phyloP scores from a whole-genome alignment of 2,113 vertebrate species.

The Choloepus hoffmanni region DNA sequence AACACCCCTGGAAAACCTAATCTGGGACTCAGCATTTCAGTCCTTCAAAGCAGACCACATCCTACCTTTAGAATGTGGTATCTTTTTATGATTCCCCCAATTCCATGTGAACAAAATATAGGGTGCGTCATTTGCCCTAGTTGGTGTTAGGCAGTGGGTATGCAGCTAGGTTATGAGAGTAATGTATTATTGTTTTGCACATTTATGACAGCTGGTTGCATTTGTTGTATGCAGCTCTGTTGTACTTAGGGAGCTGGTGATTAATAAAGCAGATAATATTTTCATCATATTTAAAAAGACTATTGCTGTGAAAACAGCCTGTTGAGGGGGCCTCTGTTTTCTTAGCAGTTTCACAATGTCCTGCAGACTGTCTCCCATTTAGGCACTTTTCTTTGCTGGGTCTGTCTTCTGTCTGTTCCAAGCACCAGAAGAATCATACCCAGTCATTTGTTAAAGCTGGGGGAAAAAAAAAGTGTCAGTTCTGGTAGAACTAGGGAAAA shows the following conservation, averaged over 20 bases:
- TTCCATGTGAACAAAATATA: neutral
- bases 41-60: neutral
- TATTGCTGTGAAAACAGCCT: conserved; percentile 58
- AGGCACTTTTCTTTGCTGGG: conserved; percentile 35
- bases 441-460: conserved; percentile 52
- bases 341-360: conserved; percentile 75
- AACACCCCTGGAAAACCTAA: neutral
- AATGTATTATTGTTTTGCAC: neutral
- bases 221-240: conserved; percentile 58
- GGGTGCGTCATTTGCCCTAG: neutral
- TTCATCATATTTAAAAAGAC: conserved; percentile 65
- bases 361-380: conserved; percentile 62
- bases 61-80: neutral
- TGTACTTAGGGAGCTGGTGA: conserved; percentile 65
- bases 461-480: neutral
- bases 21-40: neutral
- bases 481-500: conserved; percentile 55
- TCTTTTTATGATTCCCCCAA: neutral
- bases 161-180: neutral
- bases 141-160: neutral
- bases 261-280: conserved; percentile 73
- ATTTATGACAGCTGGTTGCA: conserved; percentile 13
- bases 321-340: conserved; percentile 73
- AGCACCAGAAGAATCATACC: conserved; percentile 58
- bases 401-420: conserved; percentile 62